Base-by-base conservation (phyloP, 2,113 vertebrate genomes). In the Microcebus lehilahytsara region DNA sequence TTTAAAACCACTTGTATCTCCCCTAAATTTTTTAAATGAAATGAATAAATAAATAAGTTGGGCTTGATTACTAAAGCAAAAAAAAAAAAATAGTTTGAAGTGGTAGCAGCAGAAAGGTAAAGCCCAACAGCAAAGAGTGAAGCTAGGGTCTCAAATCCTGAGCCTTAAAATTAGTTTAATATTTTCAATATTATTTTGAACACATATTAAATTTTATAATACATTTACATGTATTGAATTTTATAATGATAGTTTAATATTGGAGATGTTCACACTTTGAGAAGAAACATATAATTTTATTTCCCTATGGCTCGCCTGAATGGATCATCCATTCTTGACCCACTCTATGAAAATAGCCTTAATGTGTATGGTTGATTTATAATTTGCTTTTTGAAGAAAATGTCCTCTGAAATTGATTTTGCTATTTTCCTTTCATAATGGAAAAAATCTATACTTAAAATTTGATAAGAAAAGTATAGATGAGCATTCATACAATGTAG, bases 361-460 rank as follows among this genome's bases (percentile, higher is more conserved):
- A 72, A 60, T 19, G 89, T 67, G 81, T 42, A 51, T 22, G 40
- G 60, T 32, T 79, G 32, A 67, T 9, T 32, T 60, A 34, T 34
- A 74, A n/a, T 84, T 86, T 89, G 74, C 6, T 66, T 86, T 89
- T 66, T 46, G 56, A 86, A 89, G 51, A 90, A 96, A 74, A 71
- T 53, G 9, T 58, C 58, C 37, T 51, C 62, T 85, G 49, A 88
- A 93, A 81, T 4, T 32, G n/a, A 78, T 46, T 64, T 94, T n/a
- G 32, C 19, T 88, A 17, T 46, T 93, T 95, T 85, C 66, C 56
- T 30, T n/a, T 80, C 34, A 89, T 74, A 72, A 62, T 32, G 19
- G 78, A 92, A 87, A 92, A 87, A 64, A 64, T 85, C 8, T 80
- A 10, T 80, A 11, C 51, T 75, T 67, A 85, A 58, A 75, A 95